Evolutionary conservation across 1,140 invertebrate species (phyloP).

Genomic region (Laodelphax striatellus): DNA sequence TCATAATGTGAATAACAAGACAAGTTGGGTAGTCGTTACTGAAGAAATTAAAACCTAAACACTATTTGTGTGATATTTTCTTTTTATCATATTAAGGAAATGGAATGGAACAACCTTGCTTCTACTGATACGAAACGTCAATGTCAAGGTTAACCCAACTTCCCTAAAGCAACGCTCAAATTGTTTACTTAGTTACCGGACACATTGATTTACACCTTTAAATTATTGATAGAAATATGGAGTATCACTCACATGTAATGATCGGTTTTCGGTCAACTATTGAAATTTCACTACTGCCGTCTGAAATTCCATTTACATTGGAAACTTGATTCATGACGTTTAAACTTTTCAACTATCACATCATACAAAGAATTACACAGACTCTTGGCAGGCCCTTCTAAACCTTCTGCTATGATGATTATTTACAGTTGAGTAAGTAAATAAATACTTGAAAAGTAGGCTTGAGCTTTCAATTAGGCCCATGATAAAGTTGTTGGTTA

Average conservation of each 20-base stretch:
- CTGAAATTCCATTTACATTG: conserved; percentile 1
- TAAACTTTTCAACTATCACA: too few species aligned
- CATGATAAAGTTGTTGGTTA: too few species aligned
- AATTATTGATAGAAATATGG: neutral
- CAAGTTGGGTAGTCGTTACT: too few species aligned
- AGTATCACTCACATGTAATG: conserved; percentile 39
- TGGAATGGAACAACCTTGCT: neutral
- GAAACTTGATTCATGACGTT: neutral
- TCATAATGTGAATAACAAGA: too few species aligned
- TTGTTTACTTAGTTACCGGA: conserved; percentile 19
- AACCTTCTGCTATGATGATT: too few species aligned
- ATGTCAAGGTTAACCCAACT: neutral
- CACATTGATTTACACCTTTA: conserved; percentile 8
- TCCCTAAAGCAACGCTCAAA: conserved; percentile 8
- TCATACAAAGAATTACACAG: too few species aligned
- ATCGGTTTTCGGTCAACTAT: conserved; percentile 37
- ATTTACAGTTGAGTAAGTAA: too few species aligned
- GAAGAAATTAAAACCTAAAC: too few species aligned
- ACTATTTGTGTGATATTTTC: too few species aligned
- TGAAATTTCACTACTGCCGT: neutral
- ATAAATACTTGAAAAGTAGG: too few species aligned
- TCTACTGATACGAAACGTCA: neutral
- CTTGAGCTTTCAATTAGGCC: too few species aligned
- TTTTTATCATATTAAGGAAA: neutral
- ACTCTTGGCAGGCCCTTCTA: too few species aligned